phyloP scores from a whole-genome alignment of 2,888 invertebrate genomes.

The Lithophane socia region DNA sequence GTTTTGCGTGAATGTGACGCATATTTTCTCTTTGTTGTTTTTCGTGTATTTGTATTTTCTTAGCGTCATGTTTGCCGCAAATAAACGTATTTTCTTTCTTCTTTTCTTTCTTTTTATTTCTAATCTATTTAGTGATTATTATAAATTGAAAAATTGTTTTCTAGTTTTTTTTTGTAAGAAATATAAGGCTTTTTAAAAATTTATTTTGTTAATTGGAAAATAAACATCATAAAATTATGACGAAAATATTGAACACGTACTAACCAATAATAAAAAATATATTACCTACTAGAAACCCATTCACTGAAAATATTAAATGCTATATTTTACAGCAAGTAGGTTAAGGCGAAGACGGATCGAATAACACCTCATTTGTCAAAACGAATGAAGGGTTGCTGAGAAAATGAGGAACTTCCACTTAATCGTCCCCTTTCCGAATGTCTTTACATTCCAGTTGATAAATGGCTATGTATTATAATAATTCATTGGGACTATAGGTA shows the following conservation, averaged over 20 bases:
- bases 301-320: constrained; percentile 25
- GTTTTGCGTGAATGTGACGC: no score
- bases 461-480: constrained; percentile 50
- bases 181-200: no score
- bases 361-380: constrained; percentile 66
- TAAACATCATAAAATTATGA: not conserved
- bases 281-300: not conserved
- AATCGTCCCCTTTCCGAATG: constrained; percentile 52
- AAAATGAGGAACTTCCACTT: constrained; percentile 61
- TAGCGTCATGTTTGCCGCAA: no score
- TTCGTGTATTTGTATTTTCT: no score
- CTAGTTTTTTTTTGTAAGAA: no score
- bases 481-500: constrained; percentile 23
- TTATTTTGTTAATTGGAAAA: no score
- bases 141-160: not conserved
- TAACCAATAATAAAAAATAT: not conserved
- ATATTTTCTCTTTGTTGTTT: no score
- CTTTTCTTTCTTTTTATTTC: no score
- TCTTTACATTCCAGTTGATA: constrained; percentile 60
- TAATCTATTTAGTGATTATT: not conserved
- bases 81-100: no score
- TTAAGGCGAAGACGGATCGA: constrained; percentile 47
- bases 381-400: constrained; percentile 63
- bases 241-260: not conserved
- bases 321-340: constrained; percentile 33